Evolutionary conservation across 2,797 vertebrate genomes (phyloP), one percentile per base, ranked within the genome.

Genomic region (Eulemur coronatus): DNA sequence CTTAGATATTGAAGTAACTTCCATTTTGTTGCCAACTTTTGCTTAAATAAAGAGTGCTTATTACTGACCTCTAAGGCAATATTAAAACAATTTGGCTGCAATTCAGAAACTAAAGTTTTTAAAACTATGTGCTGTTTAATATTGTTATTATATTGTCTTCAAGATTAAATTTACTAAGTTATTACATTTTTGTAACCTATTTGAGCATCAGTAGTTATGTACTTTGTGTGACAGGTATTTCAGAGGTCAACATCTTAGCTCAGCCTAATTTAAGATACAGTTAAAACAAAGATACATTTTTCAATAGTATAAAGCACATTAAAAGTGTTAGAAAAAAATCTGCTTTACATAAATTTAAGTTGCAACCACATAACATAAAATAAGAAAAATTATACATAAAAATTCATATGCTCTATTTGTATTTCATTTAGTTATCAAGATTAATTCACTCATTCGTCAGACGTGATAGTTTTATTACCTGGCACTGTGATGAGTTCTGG

Each of bases 21-120:
- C 69, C 76, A 57, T 57, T 46, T 41, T 61, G 84, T 11, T 92
- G 41, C 5, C 1, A 50, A 93, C 48, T 18, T 59, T 79, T 98
- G 41, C 33, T 94, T 93, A 55, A 87, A 18, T 6, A 89, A 97
- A 96, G n/a, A 50, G 2, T 41, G 1, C 4, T 84, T 90, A 84
- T 61, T 0, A 61, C 73, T 72, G 87, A 63, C 1, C 22, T 89
- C 13, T 90, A 20, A 82, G 69, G 63, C 2, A 90, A 10, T 88
- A 55, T 7, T 18, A 52, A 72, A 95, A 91, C 59, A 11, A 9
- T 20, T 96, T 10, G 18, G 2, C 43, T 97, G 7, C 2, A 97
- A 84, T 73, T 97, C 91, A 97, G 18, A 81, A 88, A 41, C 59
- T 75, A 76, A 38, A 96, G 0, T 59, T 73, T 59, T 85, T 4